Evolutionary conservation across 23 tunicate species (phyloP).

Genomic region (Trididemnum miniatum): DNA sequence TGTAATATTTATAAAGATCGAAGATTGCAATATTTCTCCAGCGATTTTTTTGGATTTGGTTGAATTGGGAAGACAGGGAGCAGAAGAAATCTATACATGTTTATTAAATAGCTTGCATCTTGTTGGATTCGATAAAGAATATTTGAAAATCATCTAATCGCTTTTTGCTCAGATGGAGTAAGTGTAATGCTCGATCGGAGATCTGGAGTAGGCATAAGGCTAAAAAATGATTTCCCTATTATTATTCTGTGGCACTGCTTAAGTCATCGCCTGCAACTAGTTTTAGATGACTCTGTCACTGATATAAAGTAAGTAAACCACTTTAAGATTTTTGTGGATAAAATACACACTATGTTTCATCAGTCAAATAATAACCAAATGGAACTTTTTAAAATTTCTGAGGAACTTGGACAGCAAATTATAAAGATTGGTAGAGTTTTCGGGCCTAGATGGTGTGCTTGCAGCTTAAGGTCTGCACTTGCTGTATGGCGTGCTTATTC

Average conservation of each 20-base stretch:
- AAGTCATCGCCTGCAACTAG: constrained; percentile 44
- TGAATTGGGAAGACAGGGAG: constrained; percentile 49
- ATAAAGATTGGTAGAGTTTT: constrained; percentile 48
- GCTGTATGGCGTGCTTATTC: constrained; percentile 55
- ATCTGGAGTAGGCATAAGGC: constrained; percentile 46
- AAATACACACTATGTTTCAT: constrained; percentile 34
- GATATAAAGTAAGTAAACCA: constrained; percentile 39
- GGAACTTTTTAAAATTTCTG: constrained; percentile 45
- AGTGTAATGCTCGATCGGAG: constrained; percentile 53
- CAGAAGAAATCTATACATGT: constrained; percentile 46
- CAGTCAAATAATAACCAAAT: constrained; percentile 45
- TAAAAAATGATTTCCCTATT: constrained; percentile 46
- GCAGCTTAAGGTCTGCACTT: constrained; percentile 42
- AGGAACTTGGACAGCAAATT: constrained; percentile 50
- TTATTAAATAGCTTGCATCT: constrained; percentile 49
- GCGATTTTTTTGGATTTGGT: constrained; percentile 57
- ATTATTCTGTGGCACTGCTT: constrained; percentile 52
- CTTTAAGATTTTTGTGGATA: constrained; percentile 42
- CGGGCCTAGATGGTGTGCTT: constrained; percentile 49
- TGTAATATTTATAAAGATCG: constrained; percentile 43
- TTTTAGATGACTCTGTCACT: constrained; percentile 43
- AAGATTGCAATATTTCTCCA: constrained; percentile 55
- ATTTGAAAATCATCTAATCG: constrained; percentile 45
- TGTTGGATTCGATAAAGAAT: constrained; percentile 54
- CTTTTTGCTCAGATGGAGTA: constrained; percentile 62